Percentiles rank a stretch among this genome's conserved stretches.
Conservation (phyloP, 2,797 vertebrate species). For the Cryptoprocta ferox region DNA sequence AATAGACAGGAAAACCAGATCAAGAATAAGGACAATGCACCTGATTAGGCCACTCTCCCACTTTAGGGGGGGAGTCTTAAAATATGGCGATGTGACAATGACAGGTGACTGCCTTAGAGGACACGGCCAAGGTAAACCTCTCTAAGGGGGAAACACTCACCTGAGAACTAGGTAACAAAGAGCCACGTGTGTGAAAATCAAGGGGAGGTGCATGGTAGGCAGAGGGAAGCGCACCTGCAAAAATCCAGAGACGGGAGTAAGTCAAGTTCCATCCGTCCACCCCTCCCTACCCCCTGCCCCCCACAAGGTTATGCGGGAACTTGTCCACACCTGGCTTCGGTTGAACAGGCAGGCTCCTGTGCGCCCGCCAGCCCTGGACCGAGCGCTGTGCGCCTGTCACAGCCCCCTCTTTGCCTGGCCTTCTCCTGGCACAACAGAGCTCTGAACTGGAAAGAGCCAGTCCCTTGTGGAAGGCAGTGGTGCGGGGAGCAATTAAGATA, state of each 20-base stretch:
- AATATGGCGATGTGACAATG: neutral
- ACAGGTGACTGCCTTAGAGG: neutral
- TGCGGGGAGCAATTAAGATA: neutral
- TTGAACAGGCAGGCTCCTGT: neutral
- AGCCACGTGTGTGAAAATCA: neutral
- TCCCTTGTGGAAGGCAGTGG: neutral
- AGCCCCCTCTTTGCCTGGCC: neutral
- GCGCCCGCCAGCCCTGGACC: neutral
- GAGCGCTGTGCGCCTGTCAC: neutral
- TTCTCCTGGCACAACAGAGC: neutral
- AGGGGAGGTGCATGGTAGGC: too few relatives aligned
- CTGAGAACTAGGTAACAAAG: neutral
- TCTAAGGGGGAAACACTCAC: neutral
- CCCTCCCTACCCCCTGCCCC: rapidly evolving
- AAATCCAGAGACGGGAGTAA: neutral
- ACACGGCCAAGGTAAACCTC: neutral
- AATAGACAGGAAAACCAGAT: neutral
- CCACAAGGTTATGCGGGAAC: neutral
- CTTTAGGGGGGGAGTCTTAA: neutral
- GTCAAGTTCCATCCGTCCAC: neutral
- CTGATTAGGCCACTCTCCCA: neutral
- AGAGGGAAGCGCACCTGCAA: neutral
- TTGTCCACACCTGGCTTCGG: neutral
- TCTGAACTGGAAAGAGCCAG: neutral
- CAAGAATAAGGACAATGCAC: neutral